A percentile compares a stretch with the other conserved stretches of the same genome.
phyloP scores from a whole-genome alignment of 2,113 vertebrate genomes.

The Aramus guarauna region DNA sequence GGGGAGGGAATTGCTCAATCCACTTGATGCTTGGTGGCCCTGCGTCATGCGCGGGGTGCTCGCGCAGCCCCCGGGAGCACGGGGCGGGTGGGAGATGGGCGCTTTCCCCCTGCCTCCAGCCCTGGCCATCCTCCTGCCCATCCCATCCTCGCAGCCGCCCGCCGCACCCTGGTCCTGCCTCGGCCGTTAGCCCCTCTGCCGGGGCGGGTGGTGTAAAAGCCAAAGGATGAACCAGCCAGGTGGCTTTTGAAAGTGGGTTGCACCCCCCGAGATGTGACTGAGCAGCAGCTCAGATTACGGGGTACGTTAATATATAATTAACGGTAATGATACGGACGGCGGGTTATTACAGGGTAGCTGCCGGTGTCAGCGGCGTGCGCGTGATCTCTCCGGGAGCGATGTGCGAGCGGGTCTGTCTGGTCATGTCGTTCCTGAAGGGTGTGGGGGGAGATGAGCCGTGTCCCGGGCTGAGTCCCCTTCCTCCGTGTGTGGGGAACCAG shows the following conservation, averaged over 20 bases:
- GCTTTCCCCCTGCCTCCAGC: neutral
- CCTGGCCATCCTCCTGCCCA: neutral
- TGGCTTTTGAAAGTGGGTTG: neutral
- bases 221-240: neutral
- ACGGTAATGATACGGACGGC: neutral
- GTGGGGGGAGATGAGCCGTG: neutral
- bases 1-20: neutral
- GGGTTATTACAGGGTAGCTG: constrained; percentile 26
- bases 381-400: neutral
- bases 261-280: neutral
- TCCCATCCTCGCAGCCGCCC: neutral
- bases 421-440: neutral
- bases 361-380: neutral
- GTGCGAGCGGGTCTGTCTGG: neutral
- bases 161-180: neutral
- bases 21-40: neutral
- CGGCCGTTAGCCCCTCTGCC: neutral
- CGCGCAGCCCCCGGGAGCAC: fast-evolving
- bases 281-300: neutral
- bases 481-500: fast-evolving
- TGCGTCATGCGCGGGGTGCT: fast-evolving
- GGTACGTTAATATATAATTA: neutral
- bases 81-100: fast-evolving
- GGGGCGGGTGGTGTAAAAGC: neutral
- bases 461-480: neutral